These are phyloP conservation scores for Euplagia quadripunctaria DNA, from an alignment of 2,888 invertebrate species.

Conservation along the genomic window DNA sequence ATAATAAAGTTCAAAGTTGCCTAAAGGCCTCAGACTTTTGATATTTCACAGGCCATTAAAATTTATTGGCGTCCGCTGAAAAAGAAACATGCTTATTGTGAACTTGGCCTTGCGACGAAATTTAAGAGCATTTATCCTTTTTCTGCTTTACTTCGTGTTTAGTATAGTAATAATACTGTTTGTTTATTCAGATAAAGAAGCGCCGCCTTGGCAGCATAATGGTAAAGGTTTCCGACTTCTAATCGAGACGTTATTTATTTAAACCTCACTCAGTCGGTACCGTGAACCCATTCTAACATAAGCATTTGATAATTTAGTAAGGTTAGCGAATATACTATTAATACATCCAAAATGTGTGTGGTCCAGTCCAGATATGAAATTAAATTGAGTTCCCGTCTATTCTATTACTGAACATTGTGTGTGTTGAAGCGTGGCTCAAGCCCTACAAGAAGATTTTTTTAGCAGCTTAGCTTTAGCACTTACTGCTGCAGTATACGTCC, in stretches of 20 bases:
- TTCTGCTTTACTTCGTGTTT: neutral
- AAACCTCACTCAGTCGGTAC: neutral
- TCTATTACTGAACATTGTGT: no score
- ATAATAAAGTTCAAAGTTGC: constrained; percentile 20
- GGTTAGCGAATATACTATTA: no score
- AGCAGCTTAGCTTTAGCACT: neutral
- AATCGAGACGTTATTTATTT: neutral
- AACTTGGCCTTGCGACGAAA: constrained; percentile 9
- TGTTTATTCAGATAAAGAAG: neutral
- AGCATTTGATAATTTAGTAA: neutral
- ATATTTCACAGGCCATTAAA: constrained; percentile 21
- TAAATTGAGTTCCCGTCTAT: no score
- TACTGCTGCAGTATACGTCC: neutral
- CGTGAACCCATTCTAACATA: neutral
- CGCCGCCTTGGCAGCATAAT: neutral
- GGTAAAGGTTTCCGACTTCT: neutral
- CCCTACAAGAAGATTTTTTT: neutral
- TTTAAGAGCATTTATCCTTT: neutral
- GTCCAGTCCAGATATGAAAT: no score
- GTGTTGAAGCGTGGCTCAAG: no score
- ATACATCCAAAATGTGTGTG: no score
- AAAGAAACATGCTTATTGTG: constrained; percentile 33
- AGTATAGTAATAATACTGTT: neutral
- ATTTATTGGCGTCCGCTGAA: constrained; percentile 31
- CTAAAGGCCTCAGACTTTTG: constrained; percentile 3